Conservation (phyloP, 2,888 invertebrate genomes). For the Patella pellucida region DNA sequence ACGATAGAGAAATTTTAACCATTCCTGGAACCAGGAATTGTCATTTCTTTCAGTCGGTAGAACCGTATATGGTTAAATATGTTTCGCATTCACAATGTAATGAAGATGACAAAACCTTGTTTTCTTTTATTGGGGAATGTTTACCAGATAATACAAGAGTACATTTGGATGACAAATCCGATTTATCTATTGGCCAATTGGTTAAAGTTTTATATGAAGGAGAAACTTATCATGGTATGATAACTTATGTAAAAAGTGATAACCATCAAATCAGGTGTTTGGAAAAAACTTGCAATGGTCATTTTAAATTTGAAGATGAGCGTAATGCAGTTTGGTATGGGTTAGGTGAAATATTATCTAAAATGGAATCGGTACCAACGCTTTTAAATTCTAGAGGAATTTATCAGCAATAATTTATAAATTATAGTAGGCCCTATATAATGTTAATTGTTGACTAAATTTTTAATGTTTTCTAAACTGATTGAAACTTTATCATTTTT, state of each 20-base stretch:
- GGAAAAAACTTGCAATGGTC: no score
- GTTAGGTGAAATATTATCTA: neutral
- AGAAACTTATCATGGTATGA: no score
- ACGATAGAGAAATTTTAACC: neutral
- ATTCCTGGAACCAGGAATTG: neutral
- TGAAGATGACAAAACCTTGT: neutral
- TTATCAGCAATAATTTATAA: neutral
- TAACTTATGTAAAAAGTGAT: no score
- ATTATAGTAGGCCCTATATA: no score
- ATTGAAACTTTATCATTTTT: no score
- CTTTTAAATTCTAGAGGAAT: neutral
- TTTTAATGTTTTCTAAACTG: neutral
- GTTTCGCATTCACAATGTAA: neutral
- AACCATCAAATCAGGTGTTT: no score
- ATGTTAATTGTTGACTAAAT: neutral
- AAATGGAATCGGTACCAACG: neutral
- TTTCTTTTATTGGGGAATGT: neutral
- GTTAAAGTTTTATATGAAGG: no score
- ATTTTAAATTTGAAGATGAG: no score
- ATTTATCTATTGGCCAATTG: no score
- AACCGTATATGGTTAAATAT: neutral
- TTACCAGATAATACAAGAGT: no score
- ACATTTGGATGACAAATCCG: no score
- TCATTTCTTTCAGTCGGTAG: neutral
- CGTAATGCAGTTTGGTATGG: no score